Conservation (phyloP, 92 coral and sea anemone genomes). For the Actinernus sp. region DNA sequence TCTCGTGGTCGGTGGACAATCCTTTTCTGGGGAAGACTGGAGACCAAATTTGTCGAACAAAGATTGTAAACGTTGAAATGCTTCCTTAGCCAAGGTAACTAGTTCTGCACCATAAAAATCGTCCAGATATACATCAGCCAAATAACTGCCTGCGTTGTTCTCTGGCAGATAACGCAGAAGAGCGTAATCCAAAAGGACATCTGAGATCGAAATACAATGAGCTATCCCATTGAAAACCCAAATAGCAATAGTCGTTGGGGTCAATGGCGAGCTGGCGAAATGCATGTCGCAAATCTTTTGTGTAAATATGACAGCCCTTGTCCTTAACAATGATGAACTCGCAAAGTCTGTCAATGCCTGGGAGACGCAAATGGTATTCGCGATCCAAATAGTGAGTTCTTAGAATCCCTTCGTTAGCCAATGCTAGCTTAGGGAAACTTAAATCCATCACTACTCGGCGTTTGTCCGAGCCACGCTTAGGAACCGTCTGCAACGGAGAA, state of each 20-base stretch:
- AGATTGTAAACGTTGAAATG: too few species aligned
- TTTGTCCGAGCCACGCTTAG: conserved; percentile 1
- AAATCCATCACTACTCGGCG: conserved; percentile 12
- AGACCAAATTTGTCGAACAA: too few species aligned
- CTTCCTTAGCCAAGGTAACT: too few species aligned
- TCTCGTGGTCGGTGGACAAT: too few species aligned
- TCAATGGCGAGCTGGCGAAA: conserved; percentile 36
- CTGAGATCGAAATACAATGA: too few species aligned
- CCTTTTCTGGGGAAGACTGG: too few species aligned
- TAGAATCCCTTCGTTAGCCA: conserved; percentile 4
- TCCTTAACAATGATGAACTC: background rate
- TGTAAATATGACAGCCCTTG: conserved; percentile 1
- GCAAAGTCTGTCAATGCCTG: conserved; percentile 1
- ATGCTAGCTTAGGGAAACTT: background rate
- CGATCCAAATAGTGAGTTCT: background rate
- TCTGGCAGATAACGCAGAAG: too few species aligned
- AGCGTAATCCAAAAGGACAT: too few species aligned
- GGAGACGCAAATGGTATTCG: background rate
- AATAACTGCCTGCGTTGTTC: too few species aligned
- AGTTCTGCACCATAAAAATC: too few species aligned
- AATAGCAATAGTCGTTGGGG: conserved; percentile 21
- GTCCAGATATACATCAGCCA: too few species aligned
- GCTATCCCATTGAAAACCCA: too few species aligned
- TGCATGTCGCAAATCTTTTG: conserved; percentile 18
- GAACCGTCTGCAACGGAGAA: conserved; percentile 22